A percentile compares a stretch with the other conserved stretches of the same genome.
phyloP scores from a whole-genome alignment of 2,113 vertebrate species.

The Charadrius vociferus region DNA sequence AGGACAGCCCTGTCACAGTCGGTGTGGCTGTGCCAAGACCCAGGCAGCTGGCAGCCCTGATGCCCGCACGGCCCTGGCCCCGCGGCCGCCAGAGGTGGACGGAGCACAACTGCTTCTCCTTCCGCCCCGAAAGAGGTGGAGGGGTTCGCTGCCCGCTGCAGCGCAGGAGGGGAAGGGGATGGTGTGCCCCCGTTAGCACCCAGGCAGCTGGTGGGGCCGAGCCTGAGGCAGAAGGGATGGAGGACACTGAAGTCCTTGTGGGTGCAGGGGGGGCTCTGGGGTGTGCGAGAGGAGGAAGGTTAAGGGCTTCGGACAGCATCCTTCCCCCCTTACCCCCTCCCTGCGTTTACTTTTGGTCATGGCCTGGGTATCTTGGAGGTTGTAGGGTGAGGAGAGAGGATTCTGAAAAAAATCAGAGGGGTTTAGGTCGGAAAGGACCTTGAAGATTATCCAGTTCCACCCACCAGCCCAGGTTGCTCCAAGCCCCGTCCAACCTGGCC shows the following conservation, averaged over 20 bases:
- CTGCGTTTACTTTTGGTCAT: rapidly evolving
- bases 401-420: not conserved
- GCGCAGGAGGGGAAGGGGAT: not conserved
- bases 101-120: not conserved
- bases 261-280: not conserved
- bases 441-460: too few species aligned
- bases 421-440: too few species aligned
- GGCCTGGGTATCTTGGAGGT: not conserved
- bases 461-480: too few species aligned
- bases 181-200: not conserved
- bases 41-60: not conserved
- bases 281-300: not conserved
- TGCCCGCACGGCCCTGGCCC: rapidly evolving
- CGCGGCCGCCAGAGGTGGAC: not conserved
- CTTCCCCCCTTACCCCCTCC: too few species aligned
- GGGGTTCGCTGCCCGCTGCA: rapidly evolving
- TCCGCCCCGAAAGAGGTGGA: not conserved
- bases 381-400: not conserved
- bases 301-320: not conserved
- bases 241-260: not conserved
- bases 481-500: too few species aligned
- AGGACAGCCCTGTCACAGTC: not conserved
- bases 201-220: not conserved
- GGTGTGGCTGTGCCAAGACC: not conserved
- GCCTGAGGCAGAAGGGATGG: not conserved